A percentile compares a stretch with the other conserved stretches of the same genome.
These are phyloP conservation scores for Bos javanicus DNA, from an alignment of 2,113 vertebrate genomes.

Conservation along the genomic window DNA sequence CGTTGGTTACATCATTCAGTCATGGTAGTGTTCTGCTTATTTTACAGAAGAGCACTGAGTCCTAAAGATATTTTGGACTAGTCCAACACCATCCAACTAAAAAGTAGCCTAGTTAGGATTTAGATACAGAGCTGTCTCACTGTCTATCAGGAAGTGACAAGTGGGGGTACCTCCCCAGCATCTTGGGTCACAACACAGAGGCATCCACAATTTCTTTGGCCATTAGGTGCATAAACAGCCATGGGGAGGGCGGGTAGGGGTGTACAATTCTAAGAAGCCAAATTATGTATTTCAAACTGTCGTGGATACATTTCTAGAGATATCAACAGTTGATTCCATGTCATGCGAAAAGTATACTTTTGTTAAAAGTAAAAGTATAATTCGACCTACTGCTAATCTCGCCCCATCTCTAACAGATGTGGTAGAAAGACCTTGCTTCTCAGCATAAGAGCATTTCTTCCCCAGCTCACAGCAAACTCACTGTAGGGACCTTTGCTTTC, in stretches of 20 bases:
- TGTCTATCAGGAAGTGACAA: background rate
- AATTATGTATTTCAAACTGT: background rate
- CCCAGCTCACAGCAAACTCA: background rate
- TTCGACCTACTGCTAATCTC: background rate
- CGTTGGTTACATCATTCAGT: background rate
- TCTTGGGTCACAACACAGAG: background rate
- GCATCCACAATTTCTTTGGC: background rate
- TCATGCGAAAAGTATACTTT: background rate
- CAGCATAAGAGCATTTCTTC: background rate
- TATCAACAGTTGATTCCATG: background rate
- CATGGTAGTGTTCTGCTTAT: too few relatives aligned
- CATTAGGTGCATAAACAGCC: background rate
- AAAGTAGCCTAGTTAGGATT: background rate
- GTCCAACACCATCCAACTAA: background rate
- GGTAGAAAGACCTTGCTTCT: background rate
- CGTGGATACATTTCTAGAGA: background rate
- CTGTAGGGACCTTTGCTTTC: background rate
- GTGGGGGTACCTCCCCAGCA: background rate
- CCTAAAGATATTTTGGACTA: background rate
- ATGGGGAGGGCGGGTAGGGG: accelerated
- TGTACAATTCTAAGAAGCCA: background rate
- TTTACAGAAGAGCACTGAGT: background rate
- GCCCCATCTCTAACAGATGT: background rate
- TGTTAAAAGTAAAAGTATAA: background rate
- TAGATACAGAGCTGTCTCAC: background rate